Percentiles rank a stretch among this genome's conserved stretches.
Conservation (phyloP, 2,113 vertebrate genomes). For the Sphyrna mokarran region DNA sequence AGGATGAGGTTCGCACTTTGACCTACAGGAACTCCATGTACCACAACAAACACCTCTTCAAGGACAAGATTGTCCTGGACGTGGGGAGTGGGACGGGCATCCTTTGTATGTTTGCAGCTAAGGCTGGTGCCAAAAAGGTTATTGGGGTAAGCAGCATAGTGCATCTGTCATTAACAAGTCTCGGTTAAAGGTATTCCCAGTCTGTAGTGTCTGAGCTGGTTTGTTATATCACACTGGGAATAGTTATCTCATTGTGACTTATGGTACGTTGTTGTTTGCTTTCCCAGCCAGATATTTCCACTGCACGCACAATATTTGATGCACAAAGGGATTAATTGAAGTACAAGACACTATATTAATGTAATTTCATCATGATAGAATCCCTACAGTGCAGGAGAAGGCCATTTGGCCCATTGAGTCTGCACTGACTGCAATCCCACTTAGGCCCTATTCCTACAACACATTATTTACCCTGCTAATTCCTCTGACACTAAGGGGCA, state of each 20-base stretch:
- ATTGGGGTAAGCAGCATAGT: conserved; percentile 67
- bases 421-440: too few species aligned
- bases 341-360: background rate
- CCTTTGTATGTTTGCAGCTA: conserved; percentile 89
- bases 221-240: background rate
- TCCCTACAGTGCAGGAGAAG: too few species aligned
- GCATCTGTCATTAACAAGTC: background rate
- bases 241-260: background rate
- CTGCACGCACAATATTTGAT: background rate
- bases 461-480: too few species aligned
- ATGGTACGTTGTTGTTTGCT: background rate
- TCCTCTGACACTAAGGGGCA: too few species aligned
- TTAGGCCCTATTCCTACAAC: too few species aligned
- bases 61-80: conserved; percentile 86
- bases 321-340: background rate
- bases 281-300: background rate
- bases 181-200: background rate
- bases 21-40: conserved; percentile 93
- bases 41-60: conserved; percentile 88
- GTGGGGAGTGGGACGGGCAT: conserved; percentile 85
- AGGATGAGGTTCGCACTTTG: conserved; percentile 84
- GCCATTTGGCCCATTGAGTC: too few species aligned
- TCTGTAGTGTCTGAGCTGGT: background rate
- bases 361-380: background rate
- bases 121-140: conserved; percentile 82